Percentiles rank a stretch among this genome's conserved stretches.
These are phyloP conservation scores for Myiozetetes cayanensis DNA, from an alignment of 2,113 vertebrate genomes.

Conservation along the genomic window DNA sequence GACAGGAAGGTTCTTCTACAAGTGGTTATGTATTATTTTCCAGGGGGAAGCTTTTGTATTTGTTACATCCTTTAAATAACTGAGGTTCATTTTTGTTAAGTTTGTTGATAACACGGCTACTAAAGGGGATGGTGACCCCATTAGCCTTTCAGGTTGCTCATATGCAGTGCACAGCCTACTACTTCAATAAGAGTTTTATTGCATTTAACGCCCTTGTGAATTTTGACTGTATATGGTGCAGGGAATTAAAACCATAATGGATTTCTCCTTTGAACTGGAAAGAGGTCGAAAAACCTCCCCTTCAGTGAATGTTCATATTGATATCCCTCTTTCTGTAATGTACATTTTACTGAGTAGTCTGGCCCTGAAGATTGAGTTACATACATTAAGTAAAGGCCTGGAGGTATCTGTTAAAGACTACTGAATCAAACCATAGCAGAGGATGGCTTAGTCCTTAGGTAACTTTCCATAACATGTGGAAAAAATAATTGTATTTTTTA, in stretches of 20 bases:
- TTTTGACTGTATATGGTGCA: background rate
- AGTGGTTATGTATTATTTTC: background rate
- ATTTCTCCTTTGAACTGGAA: slow-evolving; percentile 38
- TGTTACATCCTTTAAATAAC: background rate
- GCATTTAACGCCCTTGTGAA: slow-evolving; percentile 8
- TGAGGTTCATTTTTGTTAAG: background rate
- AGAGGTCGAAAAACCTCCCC: background rate
- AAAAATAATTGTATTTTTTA: background rate
- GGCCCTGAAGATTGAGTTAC: background rate
- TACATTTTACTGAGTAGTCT: background rate
- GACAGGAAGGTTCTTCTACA: background rate
- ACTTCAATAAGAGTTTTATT: background rate
- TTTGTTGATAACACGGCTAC: background rate
- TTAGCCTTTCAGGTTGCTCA: slow-evolving; percentile 39
- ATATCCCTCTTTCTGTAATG: background rate
- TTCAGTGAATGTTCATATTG: background rate
- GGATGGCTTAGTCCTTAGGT: background rate
- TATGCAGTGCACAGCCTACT: background rate
- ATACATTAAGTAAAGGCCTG: background rate
- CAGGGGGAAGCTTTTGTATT: background rate
- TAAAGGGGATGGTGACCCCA: background rate
- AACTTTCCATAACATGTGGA: background rate
- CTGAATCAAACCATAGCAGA: background rate
- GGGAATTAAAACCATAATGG: slow-evolving; percentile 26
- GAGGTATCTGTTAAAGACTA: background rate